Conservation (phyloP, 2,888 invertebrate species). For the Thymelicus lineola region DNA sequence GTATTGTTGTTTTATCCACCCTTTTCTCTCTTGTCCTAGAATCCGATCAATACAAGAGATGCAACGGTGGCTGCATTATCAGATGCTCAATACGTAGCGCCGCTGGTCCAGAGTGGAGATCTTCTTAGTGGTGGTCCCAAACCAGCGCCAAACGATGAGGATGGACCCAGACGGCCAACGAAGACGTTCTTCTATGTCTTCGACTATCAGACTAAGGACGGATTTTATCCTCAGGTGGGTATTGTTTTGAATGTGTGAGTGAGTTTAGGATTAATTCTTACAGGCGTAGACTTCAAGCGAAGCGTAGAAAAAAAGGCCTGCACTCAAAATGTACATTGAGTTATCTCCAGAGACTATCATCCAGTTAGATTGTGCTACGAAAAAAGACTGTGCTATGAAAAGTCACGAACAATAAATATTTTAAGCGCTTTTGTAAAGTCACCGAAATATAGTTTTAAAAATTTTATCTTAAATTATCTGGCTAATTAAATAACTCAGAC, state of each 20-base stretch:
- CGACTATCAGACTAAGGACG: slow-evolving; percentile 95
- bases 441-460: not conserved
- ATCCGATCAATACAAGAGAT: slow-evolving; percentile 94
- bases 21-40: slow-evolving; percentile 76
- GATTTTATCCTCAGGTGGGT: slow-evolving; percentile 93
- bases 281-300: too few relatives aligned
- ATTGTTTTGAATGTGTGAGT: not conserved
- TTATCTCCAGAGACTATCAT: too few relatives aligned
- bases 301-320: too few relatives aligned
- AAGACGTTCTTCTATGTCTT: slow-evolving; percentile 96
- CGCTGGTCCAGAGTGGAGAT: slow-evolving; percentile 94
- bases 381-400: too few relatives aligned
- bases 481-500: slow-evolving; percentile 12
- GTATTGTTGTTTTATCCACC: not conserved
- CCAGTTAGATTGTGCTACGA: too few relatives aligned
- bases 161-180: slow-evolving; percentile 85
- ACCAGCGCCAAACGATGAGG: slow-evolving; percentile 81
- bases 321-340: too few relatives aligned
- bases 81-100: slow-evolving; percentile 97
- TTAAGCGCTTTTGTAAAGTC: too few relatives aligned
- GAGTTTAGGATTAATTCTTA: too few relatives aligned
- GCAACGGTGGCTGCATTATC: slow-evolving; percentile 96
- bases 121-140: slow-evolving; percentile 89
- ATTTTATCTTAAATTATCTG: not conserved
- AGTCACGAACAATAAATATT: too few relatives aligned